Conservation (phyloP, 1,140 invertebrate species). For the Microplitis mediator region DNA sequence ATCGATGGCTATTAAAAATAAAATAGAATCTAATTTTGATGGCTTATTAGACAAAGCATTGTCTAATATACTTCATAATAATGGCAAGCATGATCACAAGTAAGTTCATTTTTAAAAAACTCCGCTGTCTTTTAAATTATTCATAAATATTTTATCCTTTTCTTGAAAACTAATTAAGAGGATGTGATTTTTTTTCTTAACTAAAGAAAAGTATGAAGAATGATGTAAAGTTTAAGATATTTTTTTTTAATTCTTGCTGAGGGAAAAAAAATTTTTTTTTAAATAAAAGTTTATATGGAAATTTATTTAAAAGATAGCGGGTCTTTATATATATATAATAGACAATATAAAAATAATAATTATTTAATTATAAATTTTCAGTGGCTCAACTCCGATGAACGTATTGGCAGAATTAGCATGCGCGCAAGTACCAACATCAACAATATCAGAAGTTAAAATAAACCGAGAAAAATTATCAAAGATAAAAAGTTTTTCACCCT, state of each 20-base stretch:
- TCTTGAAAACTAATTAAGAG: neutral
- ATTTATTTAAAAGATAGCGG: too few relatives aligned
- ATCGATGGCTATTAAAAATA: conserved; percentile 43
- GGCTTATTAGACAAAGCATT: conserved; percentile 56
- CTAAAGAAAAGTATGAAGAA: too few relatives aligned
- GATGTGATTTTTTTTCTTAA: neutral
- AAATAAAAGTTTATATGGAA: too few relatives aligned
- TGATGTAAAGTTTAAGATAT: too few relatives aligned
- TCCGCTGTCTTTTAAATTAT: neutral
- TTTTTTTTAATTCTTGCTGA: too few relatives aligned
- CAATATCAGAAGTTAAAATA: conserved; percentile 21
- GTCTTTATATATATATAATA: too few relatives aligned
- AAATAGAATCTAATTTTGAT: conserved; percentile 47
- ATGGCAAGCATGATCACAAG: conserved; percentile 59
- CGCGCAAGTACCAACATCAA: conserved; percentile 54
- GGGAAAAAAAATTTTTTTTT: too few relatives aligned
- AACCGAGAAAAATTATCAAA: conserved; percentile 16
- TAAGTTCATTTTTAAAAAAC: conserved; percentile 35
- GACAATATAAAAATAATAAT: neutral
- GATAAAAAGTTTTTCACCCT: conserved; percentile 5
- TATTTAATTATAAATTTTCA: conserved; percentile 34
- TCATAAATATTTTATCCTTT: neutral
- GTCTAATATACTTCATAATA: conserved; percentile 55
- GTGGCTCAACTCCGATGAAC: conserved; percentile 58
- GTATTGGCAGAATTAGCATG: conserved; percentile 59